Evolutionary conservation across 2,113 vertebrate species (phyloP), one percentile per base, ranked within the genome.

Genomic region (Thamnophis sirtalis): DNA sequence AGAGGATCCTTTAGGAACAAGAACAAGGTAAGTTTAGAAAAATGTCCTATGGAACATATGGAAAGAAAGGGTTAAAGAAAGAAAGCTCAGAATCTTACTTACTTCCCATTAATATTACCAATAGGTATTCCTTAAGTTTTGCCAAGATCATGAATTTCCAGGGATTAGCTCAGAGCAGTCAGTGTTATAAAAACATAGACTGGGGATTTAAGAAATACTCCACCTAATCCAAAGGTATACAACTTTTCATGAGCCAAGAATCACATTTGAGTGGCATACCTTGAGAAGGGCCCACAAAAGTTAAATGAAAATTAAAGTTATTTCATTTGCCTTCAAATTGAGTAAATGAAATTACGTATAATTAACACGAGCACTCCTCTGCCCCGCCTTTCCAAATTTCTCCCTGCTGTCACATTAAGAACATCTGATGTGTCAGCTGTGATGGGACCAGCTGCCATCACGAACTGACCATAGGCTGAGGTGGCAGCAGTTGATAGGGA

Each of bases 1-100:
- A 93, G 56, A 94, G 94, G 92, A 95, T 94, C 92, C 24, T 51
- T 0, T 0, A 54, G 33, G 87, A 86, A 73, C 89, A 48, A 93
- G 93, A 93, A 92, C 95, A 94, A 96, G 93, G 92, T 0, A 9
- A 6, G 7, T 88, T 96, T 95, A 93, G 63, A 93, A 94, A 90
- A 88, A 90, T 84, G 3, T 90, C 89, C 91, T 38, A 87, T 33
- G 53, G 60, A 6, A 38, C 10, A 22, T 51, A 4, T 0, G n/a
- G 63, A 84, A 88, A 84, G 7, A 5, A 11, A 22, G 33, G 50
- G 9, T 51, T 51, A 9, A 51, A 51, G 63, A 84, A 88, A 84
- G 7, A 5, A 11, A 22, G 33, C 8, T 4, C 6, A 24, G 0
- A 0, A 0, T 1, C 84, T 21, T 9, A 90, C 7, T 90, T 43